A percentile compares a stretch with the other conserved stretches of the same genome.
Evolutionary conservation across 2,797 vertebrate genomes (phyloP).

Genomic region (Pseudomugil tenellus): DNA sequence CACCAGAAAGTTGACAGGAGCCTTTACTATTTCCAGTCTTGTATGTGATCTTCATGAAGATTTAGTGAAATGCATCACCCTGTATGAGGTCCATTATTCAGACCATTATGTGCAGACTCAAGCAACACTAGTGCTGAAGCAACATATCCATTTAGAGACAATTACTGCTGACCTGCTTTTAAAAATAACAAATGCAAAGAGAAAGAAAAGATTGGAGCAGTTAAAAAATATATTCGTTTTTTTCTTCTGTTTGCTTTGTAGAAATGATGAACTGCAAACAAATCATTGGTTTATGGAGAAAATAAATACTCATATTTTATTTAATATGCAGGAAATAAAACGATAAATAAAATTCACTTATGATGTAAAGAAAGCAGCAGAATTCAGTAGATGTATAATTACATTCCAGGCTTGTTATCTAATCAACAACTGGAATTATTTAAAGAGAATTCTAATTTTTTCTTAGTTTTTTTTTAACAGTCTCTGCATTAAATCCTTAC

Average conservation of each 20-base stretch:
- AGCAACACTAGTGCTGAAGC: not conserved
- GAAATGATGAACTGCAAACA: not conserved
- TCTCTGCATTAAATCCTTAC: not conserved
- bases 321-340: no score
- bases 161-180: not conserved
- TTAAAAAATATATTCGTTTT: not conserved
- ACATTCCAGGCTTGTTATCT: not conserved
- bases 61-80: not conserved
- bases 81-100: not conserved
- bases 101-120: not conserved
- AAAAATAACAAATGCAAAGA: not conserved
- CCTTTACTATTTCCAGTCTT: not conserved
- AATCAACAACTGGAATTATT: not conserved
- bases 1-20: not conserved
- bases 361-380: not conserved
- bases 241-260: not conserved
- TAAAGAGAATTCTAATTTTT: not conserved
- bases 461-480: not conserved
- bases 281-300: not conserved
- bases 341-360: no score
- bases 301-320: constrained; percentile 15
- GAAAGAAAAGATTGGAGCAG: not conserved
- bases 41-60: constrained; percentile 3
- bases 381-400: not conserved
- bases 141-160: not conserved